Evolutionary conservation across 2,888 invertebrate species (phyloP).

Genomic region (Eupithecia inturbata): DNA sequence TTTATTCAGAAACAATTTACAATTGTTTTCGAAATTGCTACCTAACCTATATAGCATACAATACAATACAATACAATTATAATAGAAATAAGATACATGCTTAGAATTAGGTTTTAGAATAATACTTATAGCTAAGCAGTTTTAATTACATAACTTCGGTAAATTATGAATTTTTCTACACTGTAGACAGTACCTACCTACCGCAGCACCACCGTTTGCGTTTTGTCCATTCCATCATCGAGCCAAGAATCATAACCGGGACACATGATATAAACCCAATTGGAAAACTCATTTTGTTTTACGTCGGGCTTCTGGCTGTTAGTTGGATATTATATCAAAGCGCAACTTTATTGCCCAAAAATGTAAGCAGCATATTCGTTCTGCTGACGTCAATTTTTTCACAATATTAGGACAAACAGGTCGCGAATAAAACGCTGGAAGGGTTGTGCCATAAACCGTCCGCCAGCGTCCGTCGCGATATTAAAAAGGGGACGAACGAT

Average conservation of each 20-base stretch:
- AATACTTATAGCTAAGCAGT: background rate
- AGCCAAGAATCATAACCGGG: slow-evolving; percentile 18
- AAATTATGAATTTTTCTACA: background rate
- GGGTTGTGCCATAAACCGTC: slow-evolving; percentile 83
- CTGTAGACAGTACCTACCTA: background rate
- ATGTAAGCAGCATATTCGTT: slow-evolving; percentile 69
- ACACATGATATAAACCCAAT: slow-evolving; percentile 26
- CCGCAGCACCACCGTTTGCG: background rate
- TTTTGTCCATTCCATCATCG: slow-evolving; percentile 5
- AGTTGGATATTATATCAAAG: slow-evolving; percentile 42
- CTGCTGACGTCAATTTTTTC: slow-evolving; percentile 81
- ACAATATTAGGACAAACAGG: slow-evolving; percentile 84
- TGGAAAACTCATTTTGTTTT: slow-evolving; percentile 31
- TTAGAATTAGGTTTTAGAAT: background rate
- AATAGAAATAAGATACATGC: too few relatives aligned
- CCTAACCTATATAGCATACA: background rate
- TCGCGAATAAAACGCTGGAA: slow-evolving; percentile 83
- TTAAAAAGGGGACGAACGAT: slow-evolving; percentile 84
- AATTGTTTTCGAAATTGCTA: background rate
- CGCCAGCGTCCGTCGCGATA: slow-evolving; percentile 81
- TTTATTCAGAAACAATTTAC: too few relatives aligned
- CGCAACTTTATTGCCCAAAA: slow-evolving; percentile 52
- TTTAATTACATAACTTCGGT: background rate
- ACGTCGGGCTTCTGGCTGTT: slow-evolving; percentile 29
- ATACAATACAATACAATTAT: background rate